Evolutionary conservation across 2,113 vertebrate species (phyloP), one percentile per base, ranked within the genome.

Genomic region (Chaetura pelagica): DNA sequence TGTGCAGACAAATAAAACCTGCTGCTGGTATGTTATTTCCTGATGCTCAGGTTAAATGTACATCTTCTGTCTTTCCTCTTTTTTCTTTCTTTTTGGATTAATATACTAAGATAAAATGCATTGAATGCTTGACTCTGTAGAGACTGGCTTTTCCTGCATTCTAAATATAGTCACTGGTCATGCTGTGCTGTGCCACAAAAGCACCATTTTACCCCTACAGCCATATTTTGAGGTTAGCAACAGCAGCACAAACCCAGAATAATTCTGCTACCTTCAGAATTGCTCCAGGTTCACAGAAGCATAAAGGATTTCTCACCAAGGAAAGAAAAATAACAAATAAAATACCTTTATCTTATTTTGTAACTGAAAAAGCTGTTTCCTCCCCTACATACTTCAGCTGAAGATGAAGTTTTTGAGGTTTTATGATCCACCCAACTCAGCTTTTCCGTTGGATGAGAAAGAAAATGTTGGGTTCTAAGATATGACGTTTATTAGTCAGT

Each of bases 1-100:
- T 55, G 57, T 69, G 68, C 62, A 82, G 72, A 78, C 48, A 92
- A 86, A 90, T 84, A 91, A 91, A 95, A 91, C 66, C 61, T 81
- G 26, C 54, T 58, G 64, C 79, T 76, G 75, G 54, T 24, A 58
- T 35, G 32, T 68, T 90, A 67, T 83, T 94, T 93, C 93, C 86
- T 82, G 66, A 54, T 75, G 63, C 62, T 90, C 40, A 48, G 21
- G 46, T 66, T 87, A 74, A 93, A 73, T 9, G 23, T 59, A 34
- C 64, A 44, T 62, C 57, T 84, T 87, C n/a, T 69, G 11, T 44
- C 69, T 58, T 81, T 73, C n/a, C n/a, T 4, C 24, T 71, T 55
- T 35, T 80, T 67, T 23, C 26, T 64, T 67, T 67, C 32, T 42
- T 40, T 71, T 72, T 64, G 24, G 76, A 35, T 34, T 89, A 59